These are phyloP conservation scores for Pogonomyrmex barbatus DNA, from an alignment of 1,140 invertebrate species.

Conservation along the genomic window DNA sequence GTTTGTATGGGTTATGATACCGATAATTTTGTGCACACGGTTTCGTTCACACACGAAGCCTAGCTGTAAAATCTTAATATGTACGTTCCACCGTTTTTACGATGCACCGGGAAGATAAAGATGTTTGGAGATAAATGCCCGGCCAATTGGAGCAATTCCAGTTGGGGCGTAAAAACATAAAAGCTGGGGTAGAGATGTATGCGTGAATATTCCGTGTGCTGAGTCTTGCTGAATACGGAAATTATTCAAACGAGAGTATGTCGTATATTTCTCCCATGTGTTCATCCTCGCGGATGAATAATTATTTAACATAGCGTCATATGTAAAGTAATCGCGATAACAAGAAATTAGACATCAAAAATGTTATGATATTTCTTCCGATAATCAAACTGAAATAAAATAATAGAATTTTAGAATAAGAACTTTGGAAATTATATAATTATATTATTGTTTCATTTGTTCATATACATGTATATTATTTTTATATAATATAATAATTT, in stretches of 20 bases:
- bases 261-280: background rate
- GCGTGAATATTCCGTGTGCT: background rate
- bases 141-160: constrained; percentile 44
- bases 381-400: background rate
- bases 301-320: background rate
- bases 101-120: constrained; percentile 15
- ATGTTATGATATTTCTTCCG: background rate
- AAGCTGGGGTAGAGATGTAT: background rate
- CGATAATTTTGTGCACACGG: constrained; percentile 32
- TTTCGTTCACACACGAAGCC: constrained; percentile 9
- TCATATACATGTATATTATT: background rate
- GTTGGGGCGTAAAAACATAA: background rate
- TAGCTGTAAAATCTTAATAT: constrained; percentile 59
- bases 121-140: constrained; percentile 54
- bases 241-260: background rate
- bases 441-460: background rate
- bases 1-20: constrained; percentile 21
- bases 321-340: constrained; percentile 8
- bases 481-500: background rate
- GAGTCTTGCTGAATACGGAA: background rate
- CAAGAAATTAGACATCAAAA: background rate
- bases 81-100: constrained; percentile 39
- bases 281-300: constrained; percentile 15
- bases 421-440: background rate
- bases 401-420: background rate